Evolutionary conservation across 2,113 vertebrate species (phyloP), one percentile per base, ranked within the genome.

Genomic region (Clarias batrachus): DNA sequence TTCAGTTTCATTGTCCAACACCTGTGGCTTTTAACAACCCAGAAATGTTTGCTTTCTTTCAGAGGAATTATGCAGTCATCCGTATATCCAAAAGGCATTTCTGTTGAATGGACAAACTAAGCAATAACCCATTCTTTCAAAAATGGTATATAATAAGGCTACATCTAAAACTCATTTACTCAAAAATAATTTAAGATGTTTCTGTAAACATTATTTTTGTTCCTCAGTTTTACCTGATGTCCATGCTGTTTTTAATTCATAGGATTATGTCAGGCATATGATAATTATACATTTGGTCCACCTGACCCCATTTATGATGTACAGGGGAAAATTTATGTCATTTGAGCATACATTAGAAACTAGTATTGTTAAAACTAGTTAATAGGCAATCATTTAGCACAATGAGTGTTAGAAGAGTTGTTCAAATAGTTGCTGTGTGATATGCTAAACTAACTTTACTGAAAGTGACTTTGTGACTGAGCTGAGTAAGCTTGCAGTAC

Each of bases 401-500:
- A 77, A 19, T 27, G 37, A 27, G 12, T 56, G 25, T 78, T 48
- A 48, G 48, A 41, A 41, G 41, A 48, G 5, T 30, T 78, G 76
- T 78, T 57, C 7, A 57, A 30, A 78, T 78, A 30, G 71, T 74
- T 74, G 37, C 17, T 56, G n/a, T 78, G 14, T 30, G 76, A 78
- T 78, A 19, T 37, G 65, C 60, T 71, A 37, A 59, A 57, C 37
- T 82, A 52, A 63, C 79, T 73, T 62, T 54, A n/a, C 41, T 63
- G 57, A 86, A 86, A 82, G 80, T 82, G 85, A 84, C 84, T 59
- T 74, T 88, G 86, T 68, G 81, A 73, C 80, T n/a, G 77, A 89
- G 66, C 73, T 83, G 85, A 82, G 4, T 83, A 80, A 87, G 86
- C 63, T 82, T 4, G 52, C 37, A 81, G 33, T 54, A 76, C 89